Conservation (phyloP, 2,888 invertebrate species). For the Drosophila ezoana region DNA sequence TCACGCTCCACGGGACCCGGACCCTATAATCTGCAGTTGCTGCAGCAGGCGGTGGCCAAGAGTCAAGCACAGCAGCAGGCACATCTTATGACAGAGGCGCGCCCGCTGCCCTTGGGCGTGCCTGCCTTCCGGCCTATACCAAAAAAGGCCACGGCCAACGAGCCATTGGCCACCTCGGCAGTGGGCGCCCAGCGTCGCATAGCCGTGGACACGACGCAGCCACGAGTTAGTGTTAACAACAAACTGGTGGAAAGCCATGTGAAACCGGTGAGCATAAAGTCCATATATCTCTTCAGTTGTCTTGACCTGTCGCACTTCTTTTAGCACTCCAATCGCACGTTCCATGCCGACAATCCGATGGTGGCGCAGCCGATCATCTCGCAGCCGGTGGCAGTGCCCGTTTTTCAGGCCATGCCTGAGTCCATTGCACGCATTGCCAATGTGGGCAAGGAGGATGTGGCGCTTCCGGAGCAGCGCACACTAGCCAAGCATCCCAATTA, state of each 20-base stretch:
- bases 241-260: conserved; percentile 68
- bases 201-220: conserved; percentile 77
- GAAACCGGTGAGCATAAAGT: conserved; percentile 58
- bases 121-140: conserved; percentile 93
- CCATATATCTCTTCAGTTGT: background rate
- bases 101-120: conserved; percentile 87
- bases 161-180: conserved; percentile 19
- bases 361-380: conserved; percentile 65
- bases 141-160: conserved; percentile 84
- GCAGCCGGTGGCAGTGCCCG: conserved; percentile 84
- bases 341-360: conserved; percentile 79
- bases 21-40: conserved; percentile 60
- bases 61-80: conserved; percentile 42
- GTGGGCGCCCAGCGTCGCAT: conserved; percentile 73
- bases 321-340: conserved; percentile 79
- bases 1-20: conserved; percentile 77
- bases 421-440: conserved; percentile 84
- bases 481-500: conserved; percentile 75
- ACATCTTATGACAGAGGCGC: conserved; percentile 85
- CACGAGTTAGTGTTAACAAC: conserved; percentile 80
- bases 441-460: conserved; percentile 45
- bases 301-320: background rate
- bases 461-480: conserved; percentile 58
- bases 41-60: conserved; percentile 55
- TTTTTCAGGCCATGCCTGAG: conserved; percentile 86